Conservation (phyloP, 2,888 invertebrate genomes). For the Nemapogon koenigi region DNA sequence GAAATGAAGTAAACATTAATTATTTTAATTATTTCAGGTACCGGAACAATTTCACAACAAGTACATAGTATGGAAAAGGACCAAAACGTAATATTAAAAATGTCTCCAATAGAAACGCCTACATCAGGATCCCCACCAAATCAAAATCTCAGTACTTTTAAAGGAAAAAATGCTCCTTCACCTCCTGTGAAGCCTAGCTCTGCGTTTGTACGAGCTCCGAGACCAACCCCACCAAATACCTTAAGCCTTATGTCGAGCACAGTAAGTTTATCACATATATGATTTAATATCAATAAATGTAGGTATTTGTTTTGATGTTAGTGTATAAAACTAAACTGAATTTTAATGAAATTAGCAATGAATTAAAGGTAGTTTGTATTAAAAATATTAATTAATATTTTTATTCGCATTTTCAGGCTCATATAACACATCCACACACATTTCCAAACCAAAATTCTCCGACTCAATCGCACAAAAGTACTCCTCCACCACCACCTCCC, state of each 20-base stretch:
- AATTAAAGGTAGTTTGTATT: constrained; percentile 2
- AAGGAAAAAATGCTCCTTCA: constrained; percentile 65
- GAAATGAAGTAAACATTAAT: too few species aligned
- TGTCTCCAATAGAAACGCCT: constrained; percentile 70
- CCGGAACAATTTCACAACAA: constrained; percentile 45
- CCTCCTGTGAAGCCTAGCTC: constrained; percentile 54
- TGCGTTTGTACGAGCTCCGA: constrained; percentile 66
- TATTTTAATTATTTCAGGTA: constrained; percentile 29
- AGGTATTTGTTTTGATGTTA: too few species aligned
- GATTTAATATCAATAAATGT: too few species aligned
- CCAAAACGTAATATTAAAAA: constrained; percentile 76
- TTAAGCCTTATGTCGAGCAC: constrained; percentile 73
- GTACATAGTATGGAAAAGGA: constrained; percentile 50
- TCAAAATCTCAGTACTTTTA: constrained; percentile 71
- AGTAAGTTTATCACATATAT: constrained; percentile 33
- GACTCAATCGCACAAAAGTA: constrained; percentile 50
- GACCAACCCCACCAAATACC: constrained; percentile 85
- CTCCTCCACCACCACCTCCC: constrained; percentile 85
- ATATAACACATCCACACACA: constrained; percentile 61
- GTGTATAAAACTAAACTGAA: too few species aligned
- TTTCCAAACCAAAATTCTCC: constrained; percentile 53
- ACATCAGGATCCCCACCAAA: constrained; percentile 55
- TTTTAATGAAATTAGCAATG: too few species aligned
- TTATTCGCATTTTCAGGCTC: constrained; percentile 50
- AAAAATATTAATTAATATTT: constrained; percentile 1